These are phyloP conservation scores for Gryon sp. DNA, from an alignment of 1,140 invertebrate genomes.

Conservation along the genomic window DNA sequence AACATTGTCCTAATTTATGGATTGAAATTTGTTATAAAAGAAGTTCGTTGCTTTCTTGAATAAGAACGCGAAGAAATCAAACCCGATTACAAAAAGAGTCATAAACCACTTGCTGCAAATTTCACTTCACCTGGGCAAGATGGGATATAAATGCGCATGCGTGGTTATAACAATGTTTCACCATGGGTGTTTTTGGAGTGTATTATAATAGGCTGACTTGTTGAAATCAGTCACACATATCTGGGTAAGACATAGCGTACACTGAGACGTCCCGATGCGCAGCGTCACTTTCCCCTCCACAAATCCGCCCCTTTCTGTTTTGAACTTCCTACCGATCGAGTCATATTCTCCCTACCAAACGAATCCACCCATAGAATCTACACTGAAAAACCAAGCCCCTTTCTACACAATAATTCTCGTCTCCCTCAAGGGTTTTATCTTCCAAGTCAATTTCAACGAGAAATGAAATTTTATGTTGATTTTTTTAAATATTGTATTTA, in stretches of 20 bases:
- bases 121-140: constrained; percentile 32
- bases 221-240: constrained; percentile 73
- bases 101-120: constrained; percentile 43
- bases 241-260: constrained; percentile 70
- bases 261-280: constrained; percentile 68
- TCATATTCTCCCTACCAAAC: constrained; percentile 51
- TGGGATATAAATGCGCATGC: constrained; percentile 65
- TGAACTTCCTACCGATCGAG: constrained; percentile 52
- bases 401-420: constrained; percentile 39
- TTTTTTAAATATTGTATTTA: too few species aligned
- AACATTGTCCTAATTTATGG: constrained; percentile 24
- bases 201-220: constrained; percentile 72
- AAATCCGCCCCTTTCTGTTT: constrained; percentile 54
- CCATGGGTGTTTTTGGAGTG: constrained; percentile 67
- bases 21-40: not conserved
- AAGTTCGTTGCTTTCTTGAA: not conserved
- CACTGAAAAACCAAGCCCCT: constrained; percentile 60
- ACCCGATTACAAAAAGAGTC: constrained; percentile 32
- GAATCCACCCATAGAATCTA: constrained; percentile 44
- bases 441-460: too few species aligned
- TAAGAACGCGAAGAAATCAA: not conserved
- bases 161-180: constrained; percentile 71
- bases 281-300: constrained; percentile 57
- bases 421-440: too few species aligned
- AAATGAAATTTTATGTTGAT: too few species aligned